Evolutionary conservation across 2,888 invertebrate genomes (phyloP).

Genomic region (Nycteola revayana): DNA sequence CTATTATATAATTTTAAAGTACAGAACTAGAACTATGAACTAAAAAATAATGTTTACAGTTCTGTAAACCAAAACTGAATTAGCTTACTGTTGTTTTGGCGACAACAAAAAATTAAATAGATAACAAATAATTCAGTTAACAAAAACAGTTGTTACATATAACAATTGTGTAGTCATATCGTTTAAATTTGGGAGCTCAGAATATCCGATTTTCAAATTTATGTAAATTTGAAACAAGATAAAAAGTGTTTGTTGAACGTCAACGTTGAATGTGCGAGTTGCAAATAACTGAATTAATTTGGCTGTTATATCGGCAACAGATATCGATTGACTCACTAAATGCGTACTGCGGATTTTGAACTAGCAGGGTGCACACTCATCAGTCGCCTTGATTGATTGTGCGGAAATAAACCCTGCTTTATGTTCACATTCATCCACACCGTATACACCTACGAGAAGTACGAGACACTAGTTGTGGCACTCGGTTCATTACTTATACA

Average conservation of each 20-base stretch:
- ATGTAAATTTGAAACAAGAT: constrained; percentile 64
- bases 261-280: constrained; percentile 49
- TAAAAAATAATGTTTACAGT: no score
- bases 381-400: constrained; percentile 70
- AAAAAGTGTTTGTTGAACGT: constrained; percentile 58
- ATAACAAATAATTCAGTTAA: no score
- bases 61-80: no score
- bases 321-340: constrained; percentile 50
- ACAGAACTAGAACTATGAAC: no score
- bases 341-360: constrained; percentile 52
- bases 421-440: constrained; percentile 38
- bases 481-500: constrained; percentile 24
- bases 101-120: no score
- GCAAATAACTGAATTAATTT: constrained; percentile 48
- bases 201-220: constrained; percentile 63
- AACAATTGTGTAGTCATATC: constrained; percentile 41
- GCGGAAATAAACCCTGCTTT: constrained; percentile 65
- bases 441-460: constrained; percentile 22
- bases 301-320: constrained; percentile 45
- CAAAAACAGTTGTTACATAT: no score
- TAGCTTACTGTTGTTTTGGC: no score
- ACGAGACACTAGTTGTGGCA: constrained; percentile 20
- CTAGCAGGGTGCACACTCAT: constrained; percentile 59
- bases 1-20: no score
- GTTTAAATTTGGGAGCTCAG: constrained; percentile 62